These are phyloP conservation scores for Artibeus jamaicensis DNA, from an alignment of 2,797 vertebrate species.

Conservation along the genomic window DNA sequence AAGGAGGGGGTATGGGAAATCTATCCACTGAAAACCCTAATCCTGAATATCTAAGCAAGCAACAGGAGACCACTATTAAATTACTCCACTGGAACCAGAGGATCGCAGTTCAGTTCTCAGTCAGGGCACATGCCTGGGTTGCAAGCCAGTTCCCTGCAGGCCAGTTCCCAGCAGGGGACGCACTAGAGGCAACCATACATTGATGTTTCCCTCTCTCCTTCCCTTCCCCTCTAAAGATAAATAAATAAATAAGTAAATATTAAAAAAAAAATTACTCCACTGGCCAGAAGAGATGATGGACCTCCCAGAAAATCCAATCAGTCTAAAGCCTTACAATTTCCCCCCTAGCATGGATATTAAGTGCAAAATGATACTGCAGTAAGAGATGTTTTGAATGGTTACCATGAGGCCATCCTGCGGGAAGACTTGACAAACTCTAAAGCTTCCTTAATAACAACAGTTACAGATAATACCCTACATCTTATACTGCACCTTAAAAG, in stretches of 20 bases:
- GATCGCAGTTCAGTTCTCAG: too few species aligned
- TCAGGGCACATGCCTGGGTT: too few species aligned
- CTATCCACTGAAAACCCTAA: slow-evolving; percentile 8
- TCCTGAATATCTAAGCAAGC: not conserved
- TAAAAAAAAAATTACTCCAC: not conserved
- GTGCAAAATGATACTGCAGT: not conserved
- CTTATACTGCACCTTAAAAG: not conserved
- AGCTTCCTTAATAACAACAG: slow-evolving; percentile 15
- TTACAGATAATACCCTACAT: slow-evolving; percentile 3
- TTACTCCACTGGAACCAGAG: not conserved
- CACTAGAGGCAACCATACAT: too few species aligned
- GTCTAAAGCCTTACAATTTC: not conserved
- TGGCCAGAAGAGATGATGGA: slow-evolving; percentile 15
- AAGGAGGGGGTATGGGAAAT: not conserved
- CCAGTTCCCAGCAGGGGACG: too few species aligned
- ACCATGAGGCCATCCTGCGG: not conserved
- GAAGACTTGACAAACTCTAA: slow-evolving; percentile 38
- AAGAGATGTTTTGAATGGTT: not conserved
- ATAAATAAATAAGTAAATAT: too few species aligned
- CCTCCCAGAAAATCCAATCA: slow-evolving; percentile 29
- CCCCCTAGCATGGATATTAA: not conserved
- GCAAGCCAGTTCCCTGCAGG: too few species aligned
- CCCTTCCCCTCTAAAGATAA: too few species aligned
- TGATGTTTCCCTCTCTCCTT: too few species aligned
- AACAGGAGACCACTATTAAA: slow-evolving; percentile 17